phyloP scores from a whole-genome alignment of 53 echinoderm and acorn worm genomes.

The Hippasteria phrygiana region DNA sequence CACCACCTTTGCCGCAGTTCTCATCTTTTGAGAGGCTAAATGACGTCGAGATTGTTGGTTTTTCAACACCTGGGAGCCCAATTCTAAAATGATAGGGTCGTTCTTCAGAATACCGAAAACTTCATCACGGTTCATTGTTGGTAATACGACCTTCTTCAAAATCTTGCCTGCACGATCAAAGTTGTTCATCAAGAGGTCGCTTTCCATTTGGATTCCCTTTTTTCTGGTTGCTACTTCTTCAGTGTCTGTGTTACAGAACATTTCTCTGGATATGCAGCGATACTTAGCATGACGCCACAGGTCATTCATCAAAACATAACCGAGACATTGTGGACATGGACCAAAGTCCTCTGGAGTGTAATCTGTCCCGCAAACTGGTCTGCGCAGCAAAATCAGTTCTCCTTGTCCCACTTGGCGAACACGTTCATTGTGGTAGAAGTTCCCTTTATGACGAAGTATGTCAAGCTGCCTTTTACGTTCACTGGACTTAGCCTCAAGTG shows the following conservation, averaged over 20 bases:
- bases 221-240: constrained; percentile 16
- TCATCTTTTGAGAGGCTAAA: constrained; percentile 69
- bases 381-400: constrained; percentile 60
- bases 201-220: constrained; percentile 49
- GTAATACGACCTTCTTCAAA: constrained; percentile 56
- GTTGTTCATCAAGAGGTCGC: constrained; percentile 66
- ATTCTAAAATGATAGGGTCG: constrained; percentile 69
- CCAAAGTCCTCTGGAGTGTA: constrained; percentile 71
- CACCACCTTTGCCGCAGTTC: constrained; percentile 55
- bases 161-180: constrained; percentile 50
- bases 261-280: constrained; percentile 39
- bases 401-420: constrained; percentile 56
- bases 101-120: constrained; percentile 64
- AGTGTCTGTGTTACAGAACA: neutral
- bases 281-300: constrained; percentile 69
- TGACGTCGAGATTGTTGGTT: constrained; percentile 52
- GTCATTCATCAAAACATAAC: constrained; percentile 58
- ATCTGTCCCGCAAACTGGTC: constrained; percentile 23
- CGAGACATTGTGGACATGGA: constrained; percentile 74
- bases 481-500: constrained; percentile 39
- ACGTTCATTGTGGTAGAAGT: constrained; percentile 70
- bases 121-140: constrained; percentile 58
- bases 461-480: constrained; percentile 66
- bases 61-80: constrained; percentile 62
- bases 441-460: constrained; percentile 67